Base-by-base conservation (phyloP, 2,113 vertebrate genomes). In the Pseudorasbora parva region DNA sequence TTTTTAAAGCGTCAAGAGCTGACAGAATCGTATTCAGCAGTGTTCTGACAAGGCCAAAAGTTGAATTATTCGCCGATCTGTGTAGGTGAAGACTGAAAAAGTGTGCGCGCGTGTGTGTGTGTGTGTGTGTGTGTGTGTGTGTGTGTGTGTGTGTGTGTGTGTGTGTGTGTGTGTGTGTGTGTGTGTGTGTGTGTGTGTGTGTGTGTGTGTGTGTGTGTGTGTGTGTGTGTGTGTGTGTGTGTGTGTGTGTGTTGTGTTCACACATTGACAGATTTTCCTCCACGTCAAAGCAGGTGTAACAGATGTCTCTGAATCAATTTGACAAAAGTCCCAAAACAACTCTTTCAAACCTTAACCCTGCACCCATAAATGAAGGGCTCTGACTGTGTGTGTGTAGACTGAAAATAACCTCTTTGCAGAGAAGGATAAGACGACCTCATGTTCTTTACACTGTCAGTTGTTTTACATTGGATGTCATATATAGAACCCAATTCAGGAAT, bases 231-330 rank as follows among this genome's bases (percentile, higher is more conserved):
- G 37, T 27, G 49, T 25, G 43, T 81, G 43, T 43, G 47, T 49
- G 12, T 15, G 45, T 45, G 10, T 45, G 45, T 45, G 45, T 12
- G n/a, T n/a, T n/a, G n/a, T n/a, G n/a, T n/a, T n/a, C 25, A 27
- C 43, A 54, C 12, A 49, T 56, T 83, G 73, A 78, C 60, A 45
- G 10, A 33, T 73, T 33, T 54, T 82, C 62, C 77, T 89, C 30
- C 30, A 82, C 85, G 82, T 83, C 82, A 78, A 37, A 60, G 78
- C 45, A 49, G 82, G 41, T 84, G 83, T 72, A 87, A 83, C 92
- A 93, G 92, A 93, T 91, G 91, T 83, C 82, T 82, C 85, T 75
- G 76, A 91, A 92, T 91, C 86, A 88, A 88, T 92, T 91, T 87
- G 41, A 87, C 88, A 72, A 78, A 84, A 88, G 86, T 89, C 83